Evolutionary conservation across 2,113 vertebrate genomes (phyloP), one percentile per base, ranked within the genome.

Genomic region (Gracilinanus agilis): DNA sequence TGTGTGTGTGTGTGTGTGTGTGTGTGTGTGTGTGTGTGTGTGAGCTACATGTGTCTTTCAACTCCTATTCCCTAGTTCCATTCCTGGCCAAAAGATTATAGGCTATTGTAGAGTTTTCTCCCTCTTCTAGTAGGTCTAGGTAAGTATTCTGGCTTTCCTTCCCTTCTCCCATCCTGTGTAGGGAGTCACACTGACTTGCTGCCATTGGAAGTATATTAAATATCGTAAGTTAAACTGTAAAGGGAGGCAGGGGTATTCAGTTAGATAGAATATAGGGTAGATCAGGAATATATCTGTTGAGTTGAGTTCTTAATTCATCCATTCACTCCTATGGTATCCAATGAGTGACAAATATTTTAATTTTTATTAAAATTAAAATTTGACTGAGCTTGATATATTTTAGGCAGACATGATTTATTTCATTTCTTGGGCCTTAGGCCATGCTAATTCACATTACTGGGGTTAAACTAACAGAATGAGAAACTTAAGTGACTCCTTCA

Each of bases 271-370:
- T 75, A 16, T 75, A 34, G 12, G 61, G 29, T 75, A 75, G 29
- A n/a, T 1, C 5, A 75, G 29, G 29, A n/a, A 3, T n/a, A 4
- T 0, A n/a, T n/a, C 13, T n/a, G 13, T 3, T 75, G 29, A 3
- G 12, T n/a, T 75, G 29, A 75, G 13, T 75, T 75, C 13, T n/a
- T 16, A 16, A n/a, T 34, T 75, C 61, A 75, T 75, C 16, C 29
- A 75, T 67, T 67, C 29, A 16, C 67, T 40, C n/a, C n/a, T 83
- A 21, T 40, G 29, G 19, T 6, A 40, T 40, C 67, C 67, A 83
- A 8, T 9, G n/a, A 83, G 34, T 40, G 21, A 83, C 40, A 83
- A 40, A 83, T 40, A 83, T 40, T 83, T 83, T n/a, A 83, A 40
- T 75, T 6, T 67, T 83, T 83, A 83, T 40, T 83, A 83, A 83